Evolutionary conservation across 2,797 vertebrate species (phyloP).

Genomic region (Diplodus sargus): DNA sequence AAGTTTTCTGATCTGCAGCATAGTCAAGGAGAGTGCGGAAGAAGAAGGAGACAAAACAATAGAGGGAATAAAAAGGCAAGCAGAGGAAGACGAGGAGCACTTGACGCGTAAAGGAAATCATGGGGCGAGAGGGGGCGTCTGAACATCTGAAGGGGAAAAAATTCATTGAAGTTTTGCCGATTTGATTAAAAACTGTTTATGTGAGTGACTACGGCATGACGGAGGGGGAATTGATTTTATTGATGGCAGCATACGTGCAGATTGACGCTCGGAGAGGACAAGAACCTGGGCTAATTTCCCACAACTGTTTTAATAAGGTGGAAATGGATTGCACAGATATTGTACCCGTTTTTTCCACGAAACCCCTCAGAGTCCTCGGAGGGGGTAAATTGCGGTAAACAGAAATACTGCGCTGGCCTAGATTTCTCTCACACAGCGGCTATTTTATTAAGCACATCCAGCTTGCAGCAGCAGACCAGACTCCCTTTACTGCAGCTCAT

Average conservation of each 20-base stretch:
- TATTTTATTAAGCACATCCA: slow-evolving; percentile 70
- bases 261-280: slow-evolving; percentile 16
- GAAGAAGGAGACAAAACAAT: slow-evolving; percentile 19
- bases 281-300: slow-evolving; percentile 42
- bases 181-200: slow-evolving; percentile 69
- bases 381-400: slow-evolving; percentile 67
- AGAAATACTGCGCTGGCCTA: slow-evolving; percentile 68
- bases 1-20: slow-evolving; percentile 40
- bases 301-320: slow-evolving; percentile 34
- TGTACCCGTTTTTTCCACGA: slow-evolving; percentile 54
- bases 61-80: slow-evolving; percentile 25
- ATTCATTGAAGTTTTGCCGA: slow-evolving; percentile 59
- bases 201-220: slow-evolving; percentile 60
- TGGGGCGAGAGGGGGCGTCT: slow-evolving; percentile 8
- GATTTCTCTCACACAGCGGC: slow-evolving; percentile 59
- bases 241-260: slow-evolving; percentile 43
- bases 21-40: not conserved
- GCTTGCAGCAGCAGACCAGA: slow-evolving; percentile 58
- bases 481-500: slow-evolving; percentile 66
- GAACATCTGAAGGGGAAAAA: slow-evolving; percentile 34
- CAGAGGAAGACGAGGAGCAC: slow-evolving; percentile 36
- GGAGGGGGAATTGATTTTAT: slow-evolving; percentile 42
- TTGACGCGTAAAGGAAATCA: slow-evolving; percentile 56
- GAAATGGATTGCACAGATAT: slow-evolving; percentile 41
- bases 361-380: slow-evolving; percentile 33